phyloP scores from a whole-genome alignment of 53 echinoderm and acorn worm genomes.

The Holothuria scabra region DNA sequence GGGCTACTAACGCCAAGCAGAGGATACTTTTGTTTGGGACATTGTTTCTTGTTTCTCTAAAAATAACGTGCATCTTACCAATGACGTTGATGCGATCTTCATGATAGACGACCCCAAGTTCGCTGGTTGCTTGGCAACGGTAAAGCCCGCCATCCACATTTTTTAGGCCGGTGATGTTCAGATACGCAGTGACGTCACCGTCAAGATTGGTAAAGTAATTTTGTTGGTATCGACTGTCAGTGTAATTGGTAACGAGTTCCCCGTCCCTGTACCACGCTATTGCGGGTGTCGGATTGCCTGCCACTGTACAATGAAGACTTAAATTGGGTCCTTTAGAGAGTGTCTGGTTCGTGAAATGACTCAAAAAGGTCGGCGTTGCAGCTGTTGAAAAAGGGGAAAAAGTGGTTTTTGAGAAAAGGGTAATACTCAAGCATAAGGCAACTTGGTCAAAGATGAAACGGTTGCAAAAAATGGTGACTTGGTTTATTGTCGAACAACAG shows the following conservation, averaged over 20 bases:
- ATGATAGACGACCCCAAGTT: constrained; percentile 68
- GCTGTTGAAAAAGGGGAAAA: constrained; percentile 60
- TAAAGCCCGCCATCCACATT: constrained; percentile 90
- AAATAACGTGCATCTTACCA: constrained; percentile 55
- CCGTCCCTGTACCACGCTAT: constrained; percentile 93
- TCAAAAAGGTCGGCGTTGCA: constrained; percentile 81
- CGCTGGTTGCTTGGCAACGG: constrained; percentile 89
- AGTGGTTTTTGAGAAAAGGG: too few relatives aligned
- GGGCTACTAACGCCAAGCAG: too few relatives aligned
- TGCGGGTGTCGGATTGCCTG: constrained; percentile 88
- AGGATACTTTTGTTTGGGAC: too few relatives aligned
- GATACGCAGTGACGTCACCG: constrained; percentile 89
- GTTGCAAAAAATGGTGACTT: too few relatives aligned
- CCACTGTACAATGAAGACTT: constrained; percentile 84
- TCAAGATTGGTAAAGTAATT: constrained; percentile 88
- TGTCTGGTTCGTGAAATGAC: constrained; percentile 84
- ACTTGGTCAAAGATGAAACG: too few relatives aligned
- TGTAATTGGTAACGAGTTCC: constrained; percentile 46
- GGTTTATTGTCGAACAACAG: too few relatives aligned
- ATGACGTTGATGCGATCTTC: constrained; percentile 86
- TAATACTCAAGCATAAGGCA: too few relatives aligned
- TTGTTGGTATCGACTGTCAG: constrained; percentile 57
- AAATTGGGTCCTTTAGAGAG: constrained; percentile 93
- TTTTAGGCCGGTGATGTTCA: constrained; percentile 88
- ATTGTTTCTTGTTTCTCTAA: too few relatives aligned